Percentiles rank a stretch among this genome's conserved stretches.
These are phyloP conservation scores for Toxostoma redivivum DNA, from an alignment of 2,113 vertebrate genomes.

Conservation along the genomic window DNA sequence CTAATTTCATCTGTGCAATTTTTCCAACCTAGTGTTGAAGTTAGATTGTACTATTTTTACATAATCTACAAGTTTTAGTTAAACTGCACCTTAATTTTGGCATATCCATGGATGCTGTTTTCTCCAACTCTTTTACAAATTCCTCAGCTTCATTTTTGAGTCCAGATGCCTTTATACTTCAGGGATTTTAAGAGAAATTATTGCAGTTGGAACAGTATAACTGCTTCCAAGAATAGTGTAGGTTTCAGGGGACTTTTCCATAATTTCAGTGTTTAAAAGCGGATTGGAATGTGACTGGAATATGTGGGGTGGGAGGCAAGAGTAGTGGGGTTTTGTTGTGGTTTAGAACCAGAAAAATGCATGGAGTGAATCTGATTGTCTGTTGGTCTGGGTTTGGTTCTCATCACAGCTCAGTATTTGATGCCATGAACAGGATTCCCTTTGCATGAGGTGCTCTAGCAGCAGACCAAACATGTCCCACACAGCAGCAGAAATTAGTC, in stretches of 20 bases:
- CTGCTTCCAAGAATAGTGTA: neutral
- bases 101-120: neutral
- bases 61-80: neutral
- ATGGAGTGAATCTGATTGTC: neutral
- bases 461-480: fast-evolving
- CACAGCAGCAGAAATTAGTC: neutral
- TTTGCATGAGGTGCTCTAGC: neutral
- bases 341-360: neutral
- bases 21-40: neutral
- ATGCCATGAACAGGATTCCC: neutral
- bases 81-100: neutral
- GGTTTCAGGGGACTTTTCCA: neutral
- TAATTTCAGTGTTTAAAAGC: neutral
- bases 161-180: neutral
- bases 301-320: neutral
- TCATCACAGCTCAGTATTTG: neutral
- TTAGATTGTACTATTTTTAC: neutral
- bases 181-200: neutral
- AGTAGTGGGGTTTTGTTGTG: fast-evolving
- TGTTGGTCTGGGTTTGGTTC: neutral
- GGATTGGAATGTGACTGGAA: neutral
- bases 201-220: neutral
- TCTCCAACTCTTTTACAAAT: neutral
- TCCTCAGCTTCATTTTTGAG: neutral
- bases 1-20: neutral